Conservation (phyloP, 2,888 invertebrate species). For the Dynastes hyllus region DNA sequence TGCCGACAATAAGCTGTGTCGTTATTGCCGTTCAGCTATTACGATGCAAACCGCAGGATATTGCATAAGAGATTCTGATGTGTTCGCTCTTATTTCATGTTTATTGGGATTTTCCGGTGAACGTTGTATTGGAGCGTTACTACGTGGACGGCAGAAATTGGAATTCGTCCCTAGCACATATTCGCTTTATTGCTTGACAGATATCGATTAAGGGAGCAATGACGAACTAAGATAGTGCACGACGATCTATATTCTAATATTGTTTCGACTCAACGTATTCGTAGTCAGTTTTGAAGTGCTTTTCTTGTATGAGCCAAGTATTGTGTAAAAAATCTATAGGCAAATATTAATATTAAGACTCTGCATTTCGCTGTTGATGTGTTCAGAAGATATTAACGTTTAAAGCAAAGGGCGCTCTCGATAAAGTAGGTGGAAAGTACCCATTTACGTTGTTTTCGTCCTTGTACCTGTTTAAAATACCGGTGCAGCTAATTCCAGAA, state of each 20-base stretch:
- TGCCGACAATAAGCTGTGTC: slow-evolving; percentile 19
- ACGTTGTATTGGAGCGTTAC: slow-evolving; percentile 28
- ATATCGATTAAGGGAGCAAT: slow-evolving; percentile 23
- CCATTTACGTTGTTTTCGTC: too few relatives aligned
- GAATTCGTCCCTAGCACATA: slow-evolving; percentile 30
- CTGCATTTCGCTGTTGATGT: background rate
- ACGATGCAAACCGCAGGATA: slow-evolving; percentile 35
- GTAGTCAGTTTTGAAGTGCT: background rate
- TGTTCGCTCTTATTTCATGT: slow-evolving; percentile 46
- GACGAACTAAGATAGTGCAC: background rate
- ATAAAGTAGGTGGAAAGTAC: too few relatives aligned
- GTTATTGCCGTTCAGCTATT: slow-evolving; percentile 21
- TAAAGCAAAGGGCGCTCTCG: too few relatives aligned
- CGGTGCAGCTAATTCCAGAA: background rate
- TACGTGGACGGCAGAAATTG: slow-evolving; percentile 40
- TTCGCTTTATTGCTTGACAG: slow-evolving; percentile 37
- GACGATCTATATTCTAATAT: slow-evolving; percentile 3
- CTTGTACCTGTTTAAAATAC: background rate
- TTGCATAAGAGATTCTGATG: slow-evolving; percentile 40
- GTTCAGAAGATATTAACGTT: too few relatives aligned
- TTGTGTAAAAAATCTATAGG: background rate
- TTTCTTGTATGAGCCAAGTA: background rate
- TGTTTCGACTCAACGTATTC: too few relatives aligned
- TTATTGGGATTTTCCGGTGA: slow-evolving; percentile 47
- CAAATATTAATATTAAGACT: too few relatives aligned